A percentile compares a stretch with the other conserved stretches of the same genome.
Evolutionary conservation across 2,113 vertebrate genomes (phyloP).

Genomic region (Gracilinanus agilis): DNA sequence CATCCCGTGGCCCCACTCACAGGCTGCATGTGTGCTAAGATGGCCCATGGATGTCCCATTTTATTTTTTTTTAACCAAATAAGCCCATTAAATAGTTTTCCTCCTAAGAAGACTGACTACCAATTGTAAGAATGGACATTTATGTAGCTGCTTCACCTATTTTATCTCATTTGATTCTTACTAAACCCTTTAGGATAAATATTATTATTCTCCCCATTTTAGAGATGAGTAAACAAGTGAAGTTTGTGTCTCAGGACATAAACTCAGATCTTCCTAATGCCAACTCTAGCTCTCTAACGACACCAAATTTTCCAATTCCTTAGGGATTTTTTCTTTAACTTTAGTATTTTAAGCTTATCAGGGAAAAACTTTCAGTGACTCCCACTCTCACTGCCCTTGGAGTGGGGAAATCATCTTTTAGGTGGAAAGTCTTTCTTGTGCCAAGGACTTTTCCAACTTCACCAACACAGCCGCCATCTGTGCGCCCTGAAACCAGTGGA

Average conservation of each 20-base stretch:
- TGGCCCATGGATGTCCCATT: constrained; percentile 44
- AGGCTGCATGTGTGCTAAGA: constrained; percentile 8
- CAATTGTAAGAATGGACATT: not conserved
- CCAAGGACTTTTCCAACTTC: not conserved
- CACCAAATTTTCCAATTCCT: constrained; percentile 16
- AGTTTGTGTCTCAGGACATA: not conserved
- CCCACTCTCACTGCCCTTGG: constrained; percentile 8
- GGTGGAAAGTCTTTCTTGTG: not conserved
- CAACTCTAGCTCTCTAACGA: not conserved
- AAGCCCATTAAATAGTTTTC: constrained; percentile 41
- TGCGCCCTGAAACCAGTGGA: not conserved
- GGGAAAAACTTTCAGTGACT: constrained; percentile 6
- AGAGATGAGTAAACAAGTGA: not conserved
- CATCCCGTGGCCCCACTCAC: not conserved
- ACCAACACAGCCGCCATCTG: not conserved
- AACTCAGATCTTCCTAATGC: not conserved
- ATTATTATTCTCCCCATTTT: not conserved
- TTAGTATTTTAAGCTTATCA: not conserved
- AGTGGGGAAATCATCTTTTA: not conserved
- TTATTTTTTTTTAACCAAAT: constrained; percentile 27
- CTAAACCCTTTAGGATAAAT: not conserved
- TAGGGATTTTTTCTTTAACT: constrained; percentile 24
- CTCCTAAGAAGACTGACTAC: constrained; percentile 2
- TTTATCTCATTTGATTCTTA: not conserved
- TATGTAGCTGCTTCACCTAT: not conserved